These are phyloP conservation scores for Scrobipalpa costella DNA, from an alignment of 2,888 invertebrate genomes.

Conservation along the genomic window DNA sequence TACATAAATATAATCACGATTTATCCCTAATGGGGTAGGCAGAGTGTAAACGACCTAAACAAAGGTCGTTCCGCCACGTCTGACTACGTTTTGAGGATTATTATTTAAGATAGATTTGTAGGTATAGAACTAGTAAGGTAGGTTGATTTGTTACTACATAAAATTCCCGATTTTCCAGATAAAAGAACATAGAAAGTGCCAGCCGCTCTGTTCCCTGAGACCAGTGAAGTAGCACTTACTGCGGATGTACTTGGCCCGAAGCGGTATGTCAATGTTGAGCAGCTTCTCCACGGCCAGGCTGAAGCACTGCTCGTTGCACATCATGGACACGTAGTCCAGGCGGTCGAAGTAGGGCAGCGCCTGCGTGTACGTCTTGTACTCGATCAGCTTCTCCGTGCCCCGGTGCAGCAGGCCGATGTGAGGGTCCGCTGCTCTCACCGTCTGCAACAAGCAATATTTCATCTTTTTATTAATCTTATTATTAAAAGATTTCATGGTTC, in stretches of 20 bases:
- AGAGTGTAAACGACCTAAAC: too few species aligned
- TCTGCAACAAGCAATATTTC: conserved; percentile 64
- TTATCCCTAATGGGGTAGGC: too few species aligned
- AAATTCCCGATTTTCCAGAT: too few species aligned
- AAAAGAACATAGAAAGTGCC: too few species aligned
- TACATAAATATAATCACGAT: too few species aligned
- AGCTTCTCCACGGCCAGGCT: conserved; percentile 98
- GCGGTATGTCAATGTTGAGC: conserved; percentile 95
- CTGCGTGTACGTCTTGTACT: conserved; percentile 99
- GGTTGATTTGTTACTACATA: too few species aligned
- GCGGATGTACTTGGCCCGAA: conserved; percentile 97
- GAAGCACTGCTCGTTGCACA: conserved; percentile 99
- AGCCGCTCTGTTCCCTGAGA: too few species aligned
- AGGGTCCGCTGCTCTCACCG: conserved; percentile 93
- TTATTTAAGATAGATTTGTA: too few species aligned
- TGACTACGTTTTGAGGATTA: too few species aligned
- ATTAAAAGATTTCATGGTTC: too few species aligned
- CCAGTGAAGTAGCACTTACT: conserved; percentile 83
- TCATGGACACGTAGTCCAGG: conserved; percentile 99
- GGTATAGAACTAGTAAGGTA: too few species aligned
- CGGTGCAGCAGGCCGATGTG: conserved; percentile 98
- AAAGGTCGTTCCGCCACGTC: too few species aligned
- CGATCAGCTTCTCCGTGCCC: conserved; percentile 98
- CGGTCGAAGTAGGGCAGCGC: conserved; percentile 99
- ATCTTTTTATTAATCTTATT: not conserved